Base-by-base conservation (phyloP, 2,113 vertebrate genomes). In the Campylomormyrus numenius region DNA sequence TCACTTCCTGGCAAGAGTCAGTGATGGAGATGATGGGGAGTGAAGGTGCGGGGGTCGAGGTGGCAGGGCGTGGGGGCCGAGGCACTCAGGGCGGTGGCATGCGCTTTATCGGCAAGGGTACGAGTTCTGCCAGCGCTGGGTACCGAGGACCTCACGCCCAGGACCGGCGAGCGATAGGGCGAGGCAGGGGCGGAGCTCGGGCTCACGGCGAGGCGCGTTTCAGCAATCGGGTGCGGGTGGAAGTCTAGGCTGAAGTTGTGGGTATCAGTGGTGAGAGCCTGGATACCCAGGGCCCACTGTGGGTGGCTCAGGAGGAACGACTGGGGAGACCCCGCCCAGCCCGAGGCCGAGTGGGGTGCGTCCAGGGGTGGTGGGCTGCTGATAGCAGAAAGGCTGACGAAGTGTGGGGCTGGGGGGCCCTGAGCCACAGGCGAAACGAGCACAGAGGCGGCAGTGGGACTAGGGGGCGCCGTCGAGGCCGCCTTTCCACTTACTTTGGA, bases 401-500 rank as follows among this genome's bases (percentile, higher is more conserved):
- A 39, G 86, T 66, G 94, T 89, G 91, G 62, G 66, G 90, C 88
- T 94, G 95, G 90, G 90, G 85, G 88, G 89, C 93, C 70, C 92
- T 62, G 45, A n/a, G 21, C 89, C 9, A 46, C n/a, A 48, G 80
- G 74, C 11, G 42, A 85, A 90, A 85, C 70, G 50, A 91, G 77
- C 56, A 88, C 88, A 86, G 90, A 90, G 52, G 92, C 92, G 42
- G 89, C 70, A 88, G 90, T 90, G 66, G 92, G 93, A 62, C 89
- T 92, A 84, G 90, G 90, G 70, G 96, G 95, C 93, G 95, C 93
- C 92, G 95, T 96, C 94, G 94, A 92, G 91, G 92, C 94, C 89
- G 94, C 94, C 95, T 94, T 94, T 94, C 92, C 91, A 98, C 98
- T 99, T 98, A 99, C 98, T 98, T 99, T 99, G 95, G 98, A 97